Percentiles rank a stretch among this genome's conserved stretches.
Conservation (phyloP, 2,797 vertebrate species). For the Microctenopoma steveboyesi region DNA sequence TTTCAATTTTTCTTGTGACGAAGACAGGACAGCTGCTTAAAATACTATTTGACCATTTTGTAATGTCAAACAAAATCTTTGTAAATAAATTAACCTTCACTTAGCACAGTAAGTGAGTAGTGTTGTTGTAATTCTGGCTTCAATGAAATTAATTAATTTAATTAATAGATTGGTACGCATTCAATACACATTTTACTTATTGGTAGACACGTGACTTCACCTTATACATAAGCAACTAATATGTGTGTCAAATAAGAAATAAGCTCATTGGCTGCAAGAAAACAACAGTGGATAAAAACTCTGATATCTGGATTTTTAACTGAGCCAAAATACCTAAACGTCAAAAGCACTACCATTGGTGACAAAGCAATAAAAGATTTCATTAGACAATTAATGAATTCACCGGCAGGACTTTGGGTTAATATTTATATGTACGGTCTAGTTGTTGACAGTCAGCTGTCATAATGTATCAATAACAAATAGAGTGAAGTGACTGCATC, state of each 20-base stretch:
- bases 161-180: not conserved
- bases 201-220: not conserved
- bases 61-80: not conserved
- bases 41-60: not conserved
- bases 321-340: constrained; percentile 5
- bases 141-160: not conserved
- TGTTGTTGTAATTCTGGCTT: not conserved
- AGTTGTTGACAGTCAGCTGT: constrained; percentile 8
- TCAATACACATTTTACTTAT: not conserved
- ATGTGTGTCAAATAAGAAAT: not conserved
- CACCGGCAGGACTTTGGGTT: constrained; percentile 11
- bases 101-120: not conserved
- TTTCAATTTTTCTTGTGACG: not conserved
- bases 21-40: not conserved
- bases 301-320: not conserved
- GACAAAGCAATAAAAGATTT: constrained; percentile 17
- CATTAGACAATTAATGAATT: constrained; percentile 10
- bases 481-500: constrained; percentile 12
- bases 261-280: not conserved
- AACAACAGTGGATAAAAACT: not conserved
- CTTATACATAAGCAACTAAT: not conserved
- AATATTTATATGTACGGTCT: constrained; percentile 15
- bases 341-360: not conserved
- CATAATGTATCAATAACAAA: constrained; percentile 22
- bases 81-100: constrained; percentile 1